Conservation (phyloP, 1,140 invertebrate genomes). For the Papilio glaucus region DNA sequence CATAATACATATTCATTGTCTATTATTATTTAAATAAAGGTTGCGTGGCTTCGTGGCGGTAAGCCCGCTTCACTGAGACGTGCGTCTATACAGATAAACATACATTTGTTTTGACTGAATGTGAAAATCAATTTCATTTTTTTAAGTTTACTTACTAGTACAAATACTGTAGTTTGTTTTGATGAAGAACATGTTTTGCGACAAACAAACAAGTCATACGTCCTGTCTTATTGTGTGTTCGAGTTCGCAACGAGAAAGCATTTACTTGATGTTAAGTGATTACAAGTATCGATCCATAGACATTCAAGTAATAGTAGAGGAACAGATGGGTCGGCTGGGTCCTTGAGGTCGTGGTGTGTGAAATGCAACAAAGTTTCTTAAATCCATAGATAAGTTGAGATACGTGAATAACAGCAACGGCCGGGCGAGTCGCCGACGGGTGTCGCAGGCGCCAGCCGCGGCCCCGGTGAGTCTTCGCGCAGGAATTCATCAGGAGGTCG, state of each 20-base stretch:
- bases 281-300: not conserved
- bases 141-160: not conserved
- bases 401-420: not conserved
- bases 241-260: not conserved
- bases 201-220: no score
- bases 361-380: no score
- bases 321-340: no score
- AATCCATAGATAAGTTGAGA: not conserved
- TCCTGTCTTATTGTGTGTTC: not conserved
- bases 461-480: not conserved
- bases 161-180: no score
- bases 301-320: no score
- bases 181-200: no score
- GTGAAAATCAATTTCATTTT: not conserved
- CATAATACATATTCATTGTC: not conserved
- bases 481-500: conserved; percentile 48
- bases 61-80: not conserved
- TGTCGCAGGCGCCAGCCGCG: conserved; percentile 31
- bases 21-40: conserved; percentile 3
- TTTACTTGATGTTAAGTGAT: not conserved
- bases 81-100: not conserved
- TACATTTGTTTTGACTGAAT: not conserved
- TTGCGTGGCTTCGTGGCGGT: not conserved
- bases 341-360: no score
- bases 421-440: conserved; percentile 49